These are phyloP conservation scores for Cololabis saira DNA, from an alignment of 2,113 vertebrate species.

Conservation along the genomic window DNA sequence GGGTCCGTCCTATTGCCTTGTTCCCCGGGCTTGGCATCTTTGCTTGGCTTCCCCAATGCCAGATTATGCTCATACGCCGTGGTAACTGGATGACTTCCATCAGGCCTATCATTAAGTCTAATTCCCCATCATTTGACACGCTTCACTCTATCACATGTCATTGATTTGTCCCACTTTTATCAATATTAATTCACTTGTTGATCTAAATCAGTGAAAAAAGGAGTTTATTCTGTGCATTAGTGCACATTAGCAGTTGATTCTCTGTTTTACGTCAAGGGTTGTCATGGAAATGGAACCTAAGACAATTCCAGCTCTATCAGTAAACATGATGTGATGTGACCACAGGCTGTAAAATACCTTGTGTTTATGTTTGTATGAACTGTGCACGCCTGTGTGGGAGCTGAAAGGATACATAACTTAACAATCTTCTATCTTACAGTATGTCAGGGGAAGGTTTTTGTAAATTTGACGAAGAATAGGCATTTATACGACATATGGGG, in stretches of 20 bases:
- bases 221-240: conserved; percentile 3
- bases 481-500: not conserved
- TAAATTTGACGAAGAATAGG: no score
- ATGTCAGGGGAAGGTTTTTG: no score
- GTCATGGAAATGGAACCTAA: conserved; percentile 45
- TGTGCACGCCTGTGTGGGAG: not conserved
- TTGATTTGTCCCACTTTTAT: conserved; percentile 17
- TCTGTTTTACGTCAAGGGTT: conserved; percentile 32
- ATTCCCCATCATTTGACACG: not conserved
- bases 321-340: conserved; percentile 15
- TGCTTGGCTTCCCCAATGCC: conserved; percentile 23
- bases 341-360: not conserved
- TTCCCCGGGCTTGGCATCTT: not conserved
- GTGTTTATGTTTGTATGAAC: not conserved
- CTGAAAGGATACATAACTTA: no score
- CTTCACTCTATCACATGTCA: not conserved
- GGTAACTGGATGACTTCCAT: conserved; percentile 35
- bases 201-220: conserved; percentile 34
- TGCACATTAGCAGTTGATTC: conserved; percentile 6
- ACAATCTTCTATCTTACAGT: no score
- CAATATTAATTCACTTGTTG: conserved; percentile 48
- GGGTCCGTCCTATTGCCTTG: conserved; percentile 6
- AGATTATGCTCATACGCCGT: conserved; percentile 21
- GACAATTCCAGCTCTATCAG: conserved; percentile 11
- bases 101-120: conserved; percentile 22